A percentile compares a stretch with the other conserved stretches of the same genome.
phyloP scores from a whole-genome alignment of 2,113 vertebrate species.

The Malaclemys terrapin region DNA sequence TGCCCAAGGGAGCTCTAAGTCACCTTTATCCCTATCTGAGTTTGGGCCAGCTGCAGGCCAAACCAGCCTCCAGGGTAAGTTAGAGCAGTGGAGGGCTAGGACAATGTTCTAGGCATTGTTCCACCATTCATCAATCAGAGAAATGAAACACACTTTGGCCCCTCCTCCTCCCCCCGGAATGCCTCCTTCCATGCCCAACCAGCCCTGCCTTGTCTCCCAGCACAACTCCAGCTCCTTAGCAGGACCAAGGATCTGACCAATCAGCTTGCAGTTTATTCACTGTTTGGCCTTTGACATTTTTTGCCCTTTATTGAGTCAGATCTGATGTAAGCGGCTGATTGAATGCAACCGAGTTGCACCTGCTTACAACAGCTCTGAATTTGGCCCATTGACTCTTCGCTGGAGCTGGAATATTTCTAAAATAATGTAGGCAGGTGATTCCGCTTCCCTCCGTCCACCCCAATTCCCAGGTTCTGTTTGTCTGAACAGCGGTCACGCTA shows the following conservation, averaged over 20 bases:
- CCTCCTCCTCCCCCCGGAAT: background rate
- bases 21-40: background rate
- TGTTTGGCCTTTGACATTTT: background rate
- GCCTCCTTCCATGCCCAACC: background rate
- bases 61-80: background rate
- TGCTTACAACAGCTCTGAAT: background rate
- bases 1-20: background rate
- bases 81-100: background rate
- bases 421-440: background rate
- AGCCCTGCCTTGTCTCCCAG: background rate
- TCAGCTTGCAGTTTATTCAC: background rate
- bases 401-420: background rate
- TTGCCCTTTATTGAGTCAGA: background rate
- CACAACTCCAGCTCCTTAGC: background rate
- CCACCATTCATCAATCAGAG: background rate
- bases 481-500: constrained; percentile 9
- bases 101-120: background rate
- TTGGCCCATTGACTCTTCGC: background rate
- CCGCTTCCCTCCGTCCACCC: background rate
- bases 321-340: background rate
- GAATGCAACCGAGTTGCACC: background rate
- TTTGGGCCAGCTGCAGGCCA: background rate
- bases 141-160: background rate
- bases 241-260: background rate
- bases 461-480: background rate